phyloP scores from a whole-genome alignment of 2,797 vertebrate species.

The Sparus aurata region DNA sequence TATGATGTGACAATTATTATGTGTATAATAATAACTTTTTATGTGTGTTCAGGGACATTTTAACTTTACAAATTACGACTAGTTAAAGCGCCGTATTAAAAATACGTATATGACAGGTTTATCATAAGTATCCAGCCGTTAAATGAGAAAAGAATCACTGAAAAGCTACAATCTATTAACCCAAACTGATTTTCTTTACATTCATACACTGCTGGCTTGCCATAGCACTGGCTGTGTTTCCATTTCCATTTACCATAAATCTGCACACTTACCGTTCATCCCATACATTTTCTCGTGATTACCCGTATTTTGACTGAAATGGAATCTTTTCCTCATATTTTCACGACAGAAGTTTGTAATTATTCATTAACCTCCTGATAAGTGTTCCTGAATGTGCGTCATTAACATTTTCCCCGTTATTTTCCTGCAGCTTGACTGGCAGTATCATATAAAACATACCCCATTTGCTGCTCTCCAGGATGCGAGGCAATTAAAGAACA shows the following conservation, averaged over 20 bases:
- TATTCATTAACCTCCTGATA: slow-evolving; percentile 86
- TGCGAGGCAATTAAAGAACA: slow-evolving; percentile 80
- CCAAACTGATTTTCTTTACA: background rate
- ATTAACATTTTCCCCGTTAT: slow-evolving; percentile 75
- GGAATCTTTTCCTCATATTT: slow-evolving; percentile 26
- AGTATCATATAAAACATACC: slow-evolving; percentile 65
- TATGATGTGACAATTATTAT: background rate
- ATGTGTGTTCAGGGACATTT: background rate
- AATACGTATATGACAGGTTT: background rate
- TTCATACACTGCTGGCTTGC: slow-evolving; percentile 1
- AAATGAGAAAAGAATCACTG: background rate
- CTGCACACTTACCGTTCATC: slow-evolving; percentile 21
- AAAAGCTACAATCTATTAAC: background rate
- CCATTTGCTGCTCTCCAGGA: slow-evolving; percentile 72
- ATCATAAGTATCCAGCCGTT: background rate
- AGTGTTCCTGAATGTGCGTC: slow-evolving; percentile 78
- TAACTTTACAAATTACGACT: background rate
- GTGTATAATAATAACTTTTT: background rate
- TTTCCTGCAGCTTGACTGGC: slow-evolving; percentile 72
- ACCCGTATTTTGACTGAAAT: slow-evolving; percentile 46
- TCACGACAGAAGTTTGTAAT: slow-evolving; percentile 59
- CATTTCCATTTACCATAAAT: slow-evolving; percentile 38
- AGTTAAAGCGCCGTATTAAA: background rate
- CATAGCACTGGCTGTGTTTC: background rate
- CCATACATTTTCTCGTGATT: slow-evolving; percentile 42